Evolutionary conservation across 2,113 vertebrate genomes (phyloP).

Genomic region (Ploceus nigricollis): DNA sequence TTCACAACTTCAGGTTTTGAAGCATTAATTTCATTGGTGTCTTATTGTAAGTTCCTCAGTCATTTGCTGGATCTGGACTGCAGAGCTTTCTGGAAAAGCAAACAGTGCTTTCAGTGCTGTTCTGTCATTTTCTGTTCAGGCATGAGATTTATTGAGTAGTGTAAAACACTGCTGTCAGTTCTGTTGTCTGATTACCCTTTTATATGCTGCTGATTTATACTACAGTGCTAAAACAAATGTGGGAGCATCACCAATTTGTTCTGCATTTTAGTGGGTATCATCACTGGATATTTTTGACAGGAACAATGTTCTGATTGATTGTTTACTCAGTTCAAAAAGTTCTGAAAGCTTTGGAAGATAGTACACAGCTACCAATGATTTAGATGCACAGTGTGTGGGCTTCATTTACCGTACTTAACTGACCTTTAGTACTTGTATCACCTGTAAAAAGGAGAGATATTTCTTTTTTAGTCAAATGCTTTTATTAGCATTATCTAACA

Average conservation of each 20-base stretch:
- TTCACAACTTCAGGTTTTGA: background rate
- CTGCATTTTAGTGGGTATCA: background rate
- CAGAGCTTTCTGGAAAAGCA: background rate
- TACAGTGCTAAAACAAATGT: conserved; percentile 20
- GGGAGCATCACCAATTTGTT: background rate
- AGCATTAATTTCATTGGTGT: background rate
- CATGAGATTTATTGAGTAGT: background rate
- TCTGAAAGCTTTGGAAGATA: background rate
- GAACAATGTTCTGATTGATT: background rate
- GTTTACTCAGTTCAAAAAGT: background rate
- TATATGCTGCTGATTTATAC: conserved; percentile 13
- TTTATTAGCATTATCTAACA: background rate
- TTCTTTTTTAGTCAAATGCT: background rate
- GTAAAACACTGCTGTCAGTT: background rate
- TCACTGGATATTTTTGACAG: background rate
- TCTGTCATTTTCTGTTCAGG: conserved; percentile 5
- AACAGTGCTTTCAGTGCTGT: background rate
- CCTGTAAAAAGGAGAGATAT: background rate
- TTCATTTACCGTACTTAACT: background rate
- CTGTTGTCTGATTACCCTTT: conserved; percentile 13
- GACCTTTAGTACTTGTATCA: background rate
- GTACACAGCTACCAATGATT: background rate
- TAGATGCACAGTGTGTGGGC: background rate
- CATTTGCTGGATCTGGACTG: background rate
- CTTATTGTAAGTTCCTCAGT: background rate